Evolutionary conservation across 2,113 vertebrate genomes (phyloP), one percentile per base, ranked within the genome.

Genomic region (Anthoscopus minutus): DNA sequence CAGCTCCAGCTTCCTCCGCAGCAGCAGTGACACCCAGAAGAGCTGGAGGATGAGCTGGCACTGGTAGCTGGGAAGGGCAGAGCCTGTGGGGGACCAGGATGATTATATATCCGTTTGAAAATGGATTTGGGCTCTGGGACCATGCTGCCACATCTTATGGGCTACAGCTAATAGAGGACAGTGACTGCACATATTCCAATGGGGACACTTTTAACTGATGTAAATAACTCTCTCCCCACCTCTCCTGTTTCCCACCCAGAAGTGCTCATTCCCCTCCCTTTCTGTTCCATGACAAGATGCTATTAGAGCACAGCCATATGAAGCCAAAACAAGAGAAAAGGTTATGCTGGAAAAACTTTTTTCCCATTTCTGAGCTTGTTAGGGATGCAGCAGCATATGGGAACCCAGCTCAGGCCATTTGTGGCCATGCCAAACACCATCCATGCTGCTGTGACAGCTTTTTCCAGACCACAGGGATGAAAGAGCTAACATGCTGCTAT

Each of bases 221-320:
- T 53, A 28, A 89, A 50, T n/a, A 31, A 21, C n/a, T 76, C 15
- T 45, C 47, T 73, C 24, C 7, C 5, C 6, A 19, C 8, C 13
- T 38, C 40, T 78, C 10, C 33, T 37, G 4, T 69, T 91, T 77
- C 28, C 23, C 20, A 73, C 33, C 8, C 7, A 10, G 8, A 27
- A 45, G 24, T 65, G 81, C 33, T 80, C 17, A 11, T 44, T 45
- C 53, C n/a, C 45, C 8, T 56, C 50, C 54, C 81, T 51, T 86
- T 51, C 35, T 83, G 18, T 64, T 28, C 58, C 16, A 6, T 2
- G 2, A 14, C 1, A 1, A 64, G 71, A 28, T 0, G 0, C 33
- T 64, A 40, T 76, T 60, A 69, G n/a, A 91, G 45, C 54, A 89
- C 37, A 86, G 37, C 40, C 2, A 2, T 16, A 6, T 4, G 3